These are phyloP conservation scores for Oncorhynchus tshawytscha DNA, from an alignment of 2,113 vertebrate species.

Conservation along the genomic window DNA sequence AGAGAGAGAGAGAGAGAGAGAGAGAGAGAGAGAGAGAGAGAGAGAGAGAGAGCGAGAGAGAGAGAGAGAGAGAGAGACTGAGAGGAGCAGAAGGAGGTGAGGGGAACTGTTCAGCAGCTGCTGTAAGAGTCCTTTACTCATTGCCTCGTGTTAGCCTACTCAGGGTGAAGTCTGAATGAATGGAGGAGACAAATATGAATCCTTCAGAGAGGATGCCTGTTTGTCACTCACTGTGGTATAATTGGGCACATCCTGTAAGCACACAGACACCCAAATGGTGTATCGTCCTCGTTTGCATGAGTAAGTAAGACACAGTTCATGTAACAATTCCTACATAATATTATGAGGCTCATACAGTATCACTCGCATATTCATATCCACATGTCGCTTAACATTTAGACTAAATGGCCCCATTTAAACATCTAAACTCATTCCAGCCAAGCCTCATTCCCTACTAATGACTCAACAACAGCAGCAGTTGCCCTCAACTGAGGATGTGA, in stretches of 20 bases:
- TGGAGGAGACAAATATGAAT: not conserved
- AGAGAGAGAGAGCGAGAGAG: constrained; percentile 8
- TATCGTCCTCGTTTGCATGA: too few relatives aligned
- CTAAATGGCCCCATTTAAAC: too few relatives aligned
- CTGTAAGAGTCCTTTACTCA: constrained; percentile 9
- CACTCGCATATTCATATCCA: too few relatives aligned
- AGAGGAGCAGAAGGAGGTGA: constrained; percentile 7
- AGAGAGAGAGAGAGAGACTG: constrained; percentile 3
- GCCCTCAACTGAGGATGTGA: not conserved
- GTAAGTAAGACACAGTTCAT: too few relatives aligned
- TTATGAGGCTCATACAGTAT: too few relatives aligned
- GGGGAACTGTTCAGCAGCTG: constrained; percentile 26
- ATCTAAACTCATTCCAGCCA: not conserved
- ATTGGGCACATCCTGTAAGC: too few relatives aligned
- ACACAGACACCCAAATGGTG: too few relatives aligned
- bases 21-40: constrained; percentile 2
- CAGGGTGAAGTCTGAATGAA: not conserved
- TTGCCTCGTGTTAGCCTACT: not conserved
- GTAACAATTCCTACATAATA: too few relatives aligned
- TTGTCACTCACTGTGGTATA: not conserved
- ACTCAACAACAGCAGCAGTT: constrained; percentile 5
- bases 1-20: not conserved
- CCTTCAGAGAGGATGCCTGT: not conserved
- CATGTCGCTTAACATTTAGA: too few relatives aligned
- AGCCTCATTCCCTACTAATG: too few relatives aligned